These are phyloP conservation scores for crab-eating macaque (Macaca fascicularis) DNA, from an alignment of 2,113 vertebrate genomes.

Conservation along the genomic window T2T-MFA8v1.1 NC_088375.1:178046501-178047000, in stretches of 20 bases:
- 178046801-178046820: not conserved
- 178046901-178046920: not conserved
- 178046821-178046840: not conserved
- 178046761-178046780: not conserved
- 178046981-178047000: not conserved
- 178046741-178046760: not conserved
- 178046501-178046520: not conserved
- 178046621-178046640: constrained; percentile 40
- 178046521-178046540: not conserved
- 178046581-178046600: not conserved
- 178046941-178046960: not conserved
- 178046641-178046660: constrained; percentile 24
- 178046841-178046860: not conserved
- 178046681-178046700: constrained; percentile 37
- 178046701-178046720: not conserved
- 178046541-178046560: constrained; percentile 5
- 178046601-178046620: constrained; percentile 48
- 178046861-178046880: not conserved
- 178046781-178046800: not conserved
- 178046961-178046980: not conserved
- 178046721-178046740: not conserved
- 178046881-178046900: not conserved
- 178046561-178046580: constrained; percentile 42
- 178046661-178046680: constrained; percentile 1
- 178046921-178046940: not conserved